phyloP scores from a whole-genome alignment of 2,113 vertebrate species.

The Microcebus tavaratra region DNA sequence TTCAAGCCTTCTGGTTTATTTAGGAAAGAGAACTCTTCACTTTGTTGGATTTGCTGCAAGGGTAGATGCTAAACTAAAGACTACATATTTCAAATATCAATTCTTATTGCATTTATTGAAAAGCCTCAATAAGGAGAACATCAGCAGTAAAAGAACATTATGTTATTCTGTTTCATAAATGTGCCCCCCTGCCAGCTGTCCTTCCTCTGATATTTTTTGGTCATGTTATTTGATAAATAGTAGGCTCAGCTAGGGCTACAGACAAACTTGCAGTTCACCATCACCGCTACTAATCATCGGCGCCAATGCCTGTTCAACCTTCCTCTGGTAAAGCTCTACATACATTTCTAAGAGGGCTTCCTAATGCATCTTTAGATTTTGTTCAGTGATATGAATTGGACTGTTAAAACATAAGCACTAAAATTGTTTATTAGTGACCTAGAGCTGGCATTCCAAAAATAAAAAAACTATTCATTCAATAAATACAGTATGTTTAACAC shows the following conservation, averaged over 20 bases:
- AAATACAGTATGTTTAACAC: background rate
- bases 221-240: background rate
- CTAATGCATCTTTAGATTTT: background rate
- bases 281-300: background rate
- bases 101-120: background rate
- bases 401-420: background rate
- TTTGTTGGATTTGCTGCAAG: background rate
- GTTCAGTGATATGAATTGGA: background rate
- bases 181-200: background rate
- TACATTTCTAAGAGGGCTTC: background rate
- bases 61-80: background rate
- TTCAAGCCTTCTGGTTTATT: background rate
- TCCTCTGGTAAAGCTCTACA: background rate
- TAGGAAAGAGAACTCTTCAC: background rate
- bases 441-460: background rate
- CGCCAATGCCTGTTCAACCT: background rate
- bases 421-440: background rate
- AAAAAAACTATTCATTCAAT: background rate
- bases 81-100: background rate
- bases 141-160: background rate
- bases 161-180: background rate
- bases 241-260: background rate
- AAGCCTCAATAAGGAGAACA: background rate
- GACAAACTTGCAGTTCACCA: background rate
- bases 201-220: background rate